Base-by-base conservation (phyloP, 2,888 invertebrate genomes). In the Tenthredo mesomela region DNA sequence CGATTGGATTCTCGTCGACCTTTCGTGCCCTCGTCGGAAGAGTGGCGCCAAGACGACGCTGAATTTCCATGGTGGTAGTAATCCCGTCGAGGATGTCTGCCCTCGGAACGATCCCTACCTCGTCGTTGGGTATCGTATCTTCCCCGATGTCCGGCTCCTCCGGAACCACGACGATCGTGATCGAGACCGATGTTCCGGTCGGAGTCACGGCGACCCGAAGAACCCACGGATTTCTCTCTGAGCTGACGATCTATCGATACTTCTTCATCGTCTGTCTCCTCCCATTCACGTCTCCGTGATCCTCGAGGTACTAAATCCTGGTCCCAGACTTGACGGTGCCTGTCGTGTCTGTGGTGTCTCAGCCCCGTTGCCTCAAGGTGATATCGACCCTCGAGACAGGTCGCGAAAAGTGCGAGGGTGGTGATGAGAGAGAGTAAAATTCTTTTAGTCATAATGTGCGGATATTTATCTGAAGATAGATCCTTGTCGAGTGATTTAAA, bases 271-370 rank as follows among this genome's bases (percentile, higher is more conserved):
- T 7, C 50, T 12, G n/a, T 73, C n/a, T 80, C 80, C 61, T 80
- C 80, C 80, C 80, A 58, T 7, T 58, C 80, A 21, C 61, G 58
- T 25, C 61, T 37, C 40, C 80, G 21, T 4, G 61, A 61, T n/a
- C 82, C 82, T 70, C 47, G n/a, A 37, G 67, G 21, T 1, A 67
- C 67, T 12, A 33, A 29, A 15, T 84, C 80, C 25, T 70, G 77
- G 40, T 78, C 18, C 54, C 87, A 78, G 10, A 29, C 25, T 21
- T 88, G 78, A 58, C 92, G 91, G 88, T 93, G 92, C 67, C 91
- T 88, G 86, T 80, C 80, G 80, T 93, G 93, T 67, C 92, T 89
- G 84, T 92, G 92, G 86, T 92, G 92, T 37, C 88, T 85, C 12
- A 71, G 33, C 29, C 70, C 70, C 29, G 71, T 85, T 18, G 18